Evolutionary conservation across 2,888 invertebrate genomes (phyloP).

Genomic region (Mesoligia furuncula): DNA sequence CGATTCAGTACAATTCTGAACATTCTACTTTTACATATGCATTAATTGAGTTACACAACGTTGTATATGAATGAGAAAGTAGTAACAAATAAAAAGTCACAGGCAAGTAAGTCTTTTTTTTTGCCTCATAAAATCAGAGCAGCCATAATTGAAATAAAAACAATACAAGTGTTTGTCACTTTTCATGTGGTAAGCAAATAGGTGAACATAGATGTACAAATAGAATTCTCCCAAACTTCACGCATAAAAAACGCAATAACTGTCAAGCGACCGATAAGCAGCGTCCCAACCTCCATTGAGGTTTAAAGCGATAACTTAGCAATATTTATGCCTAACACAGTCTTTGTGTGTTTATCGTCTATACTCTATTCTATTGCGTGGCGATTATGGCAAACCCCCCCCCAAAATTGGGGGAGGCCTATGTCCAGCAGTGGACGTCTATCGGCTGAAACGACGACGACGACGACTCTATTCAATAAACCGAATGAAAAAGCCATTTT

Average conservation of each 20-base stretch:
- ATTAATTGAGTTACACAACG: no score
- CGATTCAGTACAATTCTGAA: no score
- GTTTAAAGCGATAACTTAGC: conserved; percentile 79
- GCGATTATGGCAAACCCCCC: no score
- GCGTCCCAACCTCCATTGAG: conserved; percentile 76
- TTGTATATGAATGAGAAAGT: no score
- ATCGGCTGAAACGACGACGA: no score
- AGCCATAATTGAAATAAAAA: neutral
- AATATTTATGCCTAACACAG: conserved; percentile 80
- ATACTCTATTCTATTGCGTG: no score
- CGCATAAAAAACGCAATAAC: conserved; percentile 84
- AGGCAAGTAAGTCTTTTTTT: neutral
- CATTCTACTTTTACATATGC: no score
- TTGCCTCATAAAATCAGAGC: neutral
- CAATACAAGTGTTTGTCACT: neutral
- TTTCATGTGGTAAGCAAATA: conserved; percentile 12
- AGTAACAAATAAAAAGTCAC: no score
- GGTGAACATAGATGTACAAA: conserved; percentile 62
- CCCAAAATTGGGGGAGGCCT: no score
- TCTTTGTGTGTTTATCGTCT: conserved; percentile 78
- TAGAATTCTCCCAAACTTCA: conserved; percentile 80
- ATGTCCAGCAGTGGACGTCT: no score
- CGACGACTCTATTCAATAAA: conserved; percentile 79
- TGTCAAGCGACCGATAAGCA: conserved; percentile 81
- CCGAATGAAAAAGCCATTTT: conserved; percentile 69